Percentiles rank a stretch among this genome's conserved stretches.
Conservation (phyloP, 2,113 vertebrate genomes). For the Elephantulus edwardii region DNA sequence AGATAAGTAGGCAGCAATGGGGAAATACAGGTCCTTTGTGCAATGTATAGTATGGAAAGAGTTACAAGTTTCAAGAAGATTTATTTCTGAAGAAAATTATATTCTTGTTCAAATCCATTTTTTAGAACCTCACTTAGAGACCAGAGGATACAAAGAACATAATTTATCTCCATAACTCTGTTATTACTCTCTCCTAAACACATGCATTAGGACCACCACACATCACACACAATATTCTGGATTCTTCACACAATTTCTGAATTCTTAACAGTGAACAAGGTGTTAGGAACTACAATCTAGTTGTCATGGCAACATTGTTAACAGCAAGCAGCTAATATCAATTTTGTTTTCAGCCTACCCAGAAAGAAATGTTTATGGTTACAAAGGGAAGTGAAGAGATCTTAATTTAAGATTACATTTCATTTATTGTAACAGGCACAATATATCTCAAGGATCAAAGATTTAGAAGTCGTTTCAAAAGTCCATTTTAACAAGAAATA, state of each 20-base stretch:
- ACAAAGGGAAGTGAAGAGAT: neutral
- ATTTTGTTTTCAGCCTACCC: neutral
- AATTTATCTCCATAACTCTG: neutral
- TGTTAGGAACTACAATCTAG: neutral
- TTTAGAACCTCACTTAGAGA: neutral
- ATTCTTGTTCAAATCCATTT: neutral
- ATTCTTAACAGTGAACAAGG: neutral
- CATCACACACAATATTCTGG: neutral
- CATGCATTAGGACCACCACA: neutral
- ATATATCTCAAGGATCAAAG: neutral
- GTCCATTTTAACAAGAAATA: neutral
- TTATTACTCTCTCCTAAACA: neutral
- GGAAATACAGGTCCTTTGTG: neutral
- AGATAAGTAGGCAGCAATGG: neutral
- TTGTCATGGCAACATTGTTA: neutral
- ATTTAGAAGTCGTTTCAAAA: neutral
- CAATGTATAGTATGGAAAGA: neutral
- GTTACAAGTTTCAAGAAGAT: neutral
- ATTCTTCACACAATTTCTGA: neutral
- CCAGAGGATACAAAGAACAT: neutral
- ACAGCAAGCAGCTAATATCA: neutral
- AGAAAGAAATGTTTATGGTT: neutral
- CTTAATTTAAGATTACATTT: neutral
- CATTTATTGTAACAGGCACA: neutral
- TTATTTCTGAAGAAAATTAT: constrained; percentile 29